phyloP scores from a whole-genome alignment of 1,140 invertebrate genomes.

The Atta cephalotes region DNA sequence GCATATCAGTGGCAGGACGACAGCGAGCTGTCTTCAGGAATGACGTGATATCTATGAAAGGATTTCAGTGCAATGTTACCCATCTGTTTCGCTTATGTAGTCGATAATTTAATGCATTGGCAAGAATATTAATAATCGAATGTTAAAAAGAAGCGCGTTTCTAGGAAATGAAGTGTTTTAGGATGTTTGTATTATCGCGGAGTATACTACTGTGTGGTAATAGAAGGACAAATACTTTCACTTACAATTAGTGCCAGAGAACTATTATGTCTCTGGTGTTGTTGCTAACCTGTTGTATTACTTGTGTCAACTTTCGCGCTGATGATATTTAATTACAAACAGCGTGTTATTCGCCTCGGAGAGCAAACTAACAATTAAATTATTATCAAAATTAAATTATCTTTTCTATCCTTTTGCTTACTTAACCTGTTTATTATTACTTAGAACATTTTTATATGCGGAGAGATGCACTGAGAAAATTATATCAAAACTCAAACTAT shows the following conservation, averaged over 20 bases:
- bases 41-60: conserved; percentile 31
- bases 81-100: neutral
- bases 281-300: neutral
- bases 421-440: conserved; percentile 16
- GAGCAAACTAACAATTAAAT: neutral
- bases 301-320: neutral
- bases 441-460: conserved; percentile 1
- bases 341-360: neutral
- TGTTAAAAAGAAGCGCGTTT: neutral
- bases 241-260: neutral
- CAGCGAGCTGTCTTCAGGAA: conserved; percentile 31
- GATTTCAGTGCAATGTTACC: neutral
- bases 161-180: no score
- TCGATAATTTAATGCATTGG: conserved; percentile 1
- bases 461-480: neutral
- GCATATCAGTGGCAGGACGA: conserved; percentile 55
- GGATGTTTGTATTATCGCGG: neutral
- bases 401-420: neutral
- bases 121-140: neutral
- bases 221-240: neutral
- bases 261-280: neutral
- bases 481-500: neutral
- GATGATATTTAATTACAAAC: conserved; percentile 52
- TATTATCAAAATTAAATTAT: conserved; percentile 18
- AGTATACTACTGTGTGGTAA: conserved; percentile 5